Percentiles rank a stretch among this genome's conserved stretches.
These are phyloP conservation scores for Bilobella aurantiaca DNA, from an alignment of 1,140 invertebrate genomes.

Conservation along the genomic window DNA sequence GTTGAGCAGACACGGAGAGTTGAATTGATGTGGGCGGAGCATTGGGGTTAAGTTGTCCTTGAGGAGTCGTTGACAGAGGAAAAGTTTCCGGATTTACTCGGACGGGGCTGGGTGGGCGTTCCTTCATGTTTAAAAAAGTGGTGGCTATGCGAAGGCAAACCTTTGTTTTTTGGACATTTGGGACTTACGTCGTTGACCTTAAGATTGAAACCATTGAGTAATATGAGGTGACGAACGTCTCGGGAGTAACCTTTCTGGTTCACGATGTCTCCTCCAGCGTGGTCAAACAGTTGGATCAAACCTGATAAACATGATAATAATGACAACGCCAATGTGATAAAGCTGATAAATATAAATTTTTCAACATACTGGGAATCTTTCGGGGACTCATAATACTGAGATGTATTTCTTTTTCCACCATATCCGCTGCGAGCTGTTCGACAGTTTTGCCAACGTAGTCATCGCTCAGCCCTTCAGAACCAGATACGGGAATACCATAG, in stretches of 20 bases:
- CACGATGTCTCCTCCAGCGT: slow-evolving; percentile 71
- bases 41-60: slow-evolving; percentile 1
- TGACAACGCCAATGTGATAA: background rate
- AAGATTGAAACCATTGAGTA: slow-evolving; percentile 55
- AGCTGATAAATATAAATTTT: background rate
- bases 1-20: background rate
- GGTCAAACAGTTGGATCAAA: slow-evolving; percentile 65
- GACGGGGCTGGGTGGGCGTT: background rate
- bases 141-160: background rate
- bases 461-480: slow-evolving; percentile 47
- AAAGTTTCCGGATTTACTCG: background rate
- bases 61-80: background rate
- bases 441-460: slow-evolving; percentile 58
- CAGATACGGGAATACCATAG: slow-evolving; percentile 71
- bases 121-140: background rate
- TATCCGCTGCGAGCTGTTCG: slow-evolving; percentile 61
- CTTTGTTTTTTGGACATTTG: background rate
- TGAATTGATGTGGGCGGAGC: background rate
- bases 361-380: slow-evolving; percentile 54
- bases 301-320: slow-evolving; percentile 36
- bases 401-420: slow-evolving; percentile 55
- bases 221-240: slow-evolving; percentile 69
- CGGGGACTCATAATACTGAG: slow-evolving; percentile 78
- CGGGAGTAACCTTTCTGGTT: slow-evolving; percentile 83
- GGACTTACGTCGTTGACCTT: slow-evolving; percentile 12